Evolutionary conservation across 64 coral and sea anemone genomes (phyloP).

Genomic region (Astreopora myriophthalma): DNA sequence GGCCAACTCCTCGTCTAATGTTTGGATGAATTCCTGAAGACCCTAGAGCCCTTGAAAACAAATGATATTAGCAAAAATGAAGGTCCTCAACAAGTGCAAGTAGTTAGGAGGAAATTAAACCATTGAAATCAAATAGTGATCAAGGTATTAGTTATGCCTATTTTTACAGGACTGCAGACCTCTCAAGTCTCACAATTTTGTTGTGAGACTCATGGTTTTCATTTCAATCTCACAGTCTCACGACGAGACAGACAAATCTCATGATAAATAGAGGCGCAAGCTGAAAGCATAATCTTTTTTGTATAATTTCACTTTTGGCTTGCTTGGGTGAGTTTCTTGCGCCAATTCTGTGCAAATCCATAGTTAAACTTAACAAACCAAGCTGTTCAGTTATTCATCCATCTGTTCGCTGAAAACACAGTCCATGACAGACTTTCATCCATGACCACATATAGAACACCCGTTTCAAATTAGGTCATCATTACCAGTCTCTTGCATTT

Average conservation of each 20-base stretch:
- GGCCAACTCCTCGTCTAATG: no score
- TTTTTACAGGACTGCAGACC: no score
- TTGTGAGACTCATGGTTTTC: not conserved
- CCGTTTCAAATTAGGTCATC: not conserved
- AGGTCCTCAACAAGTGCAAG: no score
- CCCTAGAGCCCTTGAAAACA: no score
- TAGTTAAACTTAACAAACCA: not conserved
- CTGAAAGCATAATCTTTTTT: not conserved
- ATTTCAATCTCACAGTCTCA: slow-evolving; percentile 23
- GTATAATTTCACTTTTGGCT: not conserved
- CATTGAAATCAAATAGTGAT: no score
- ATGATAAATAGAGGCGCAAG: not conserved
- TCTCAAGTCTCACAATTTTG: no score
- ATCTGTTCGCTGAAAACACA: no score
- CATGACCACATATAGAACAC: not conserved
- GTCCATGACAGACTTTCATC: not conserved
- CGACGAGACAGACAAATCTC: slow-evolving; percentile 21
- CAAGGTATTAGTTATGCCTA: no score
- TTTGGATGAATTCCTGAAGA: no score
- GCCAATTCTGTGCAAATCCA: not conserved
- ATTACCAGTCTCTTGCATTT: slow-evolving; percentile 12
- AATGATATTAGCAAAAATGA: no score
- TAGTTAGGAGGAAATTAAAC: no score
- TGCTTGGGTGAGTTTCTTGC: not conserved
- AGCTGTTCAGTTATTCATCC: not conserved